phyloP scores from a whole-genome alignment of 2,888 invertebrate genomes.

The Drosophila mimica region DNA sequence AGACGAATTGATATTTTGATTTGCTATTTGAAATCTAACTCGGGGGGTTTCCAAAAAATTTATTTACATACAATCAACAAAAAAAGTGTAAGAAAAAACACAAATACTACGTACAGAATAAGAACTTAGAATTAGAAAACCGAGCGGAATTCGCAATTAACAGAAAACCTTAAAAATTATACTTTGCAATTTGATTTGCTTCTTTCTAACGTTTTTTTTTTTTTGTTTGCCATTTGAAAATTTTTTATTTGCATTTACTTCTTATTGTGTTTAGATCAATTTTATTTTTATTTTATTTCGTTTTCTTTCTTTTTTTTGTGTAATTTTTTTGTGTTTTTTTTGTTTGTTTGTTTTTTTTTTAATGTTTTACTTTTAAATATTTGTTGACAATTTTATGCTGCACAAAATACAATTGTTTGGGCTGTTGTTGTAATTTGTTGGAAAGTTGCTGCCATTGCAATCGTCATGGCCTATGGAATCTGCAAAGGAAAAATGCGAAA shows the following conservation, averaged over 20 bases:
- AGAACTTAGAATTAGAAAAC: conserved; percentile 71
- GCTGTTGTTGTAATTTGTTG: conserved; percentile 70
- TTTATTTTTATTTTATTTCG: conserved; percentile 41
- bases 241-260: conserved; percentile 38
- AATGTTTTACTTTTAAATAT: conserved; percentile 76
- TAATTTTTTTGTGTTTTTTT: conserved; percentile 36
- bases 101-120: conserved; percentile 55
- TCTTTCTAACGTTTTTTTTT: conserved; percentile 6
- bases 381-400: conserved; percentile 80
- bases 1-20: conserved; percentile 65
- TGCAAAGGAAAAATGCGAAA: conserved; percentile 76
- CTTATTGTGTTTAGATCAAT: conserved; percentile 37
- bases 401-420: conserved; percentile 81
- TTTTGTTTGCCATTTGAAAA: conserved; percentile 42
- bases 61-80: conserved; percentile 73
- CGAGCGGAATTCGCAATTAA: conserved; percentile 61
- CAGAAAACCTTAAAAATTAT: conserved; percentile 50
- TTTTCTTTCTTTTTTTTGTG: conserved; percentile 30
- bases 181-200: conserved; percentile 45
- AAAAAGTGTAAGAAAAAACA: conserved; percentile 26
- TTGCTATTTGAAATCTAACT: conserved; percentile 46
- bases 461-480: conserved; percentile 93
- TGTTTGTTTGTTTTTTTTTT: conserved; percentile 51
- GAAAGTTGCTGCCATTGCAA: conserved; percentile 86
- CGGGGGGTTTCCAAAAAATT: conserved; percentile 36